Base-by-base conservation (phyloP, 1,140 invertebrate genomes). In the Drosophila paulistorum region DNA sequence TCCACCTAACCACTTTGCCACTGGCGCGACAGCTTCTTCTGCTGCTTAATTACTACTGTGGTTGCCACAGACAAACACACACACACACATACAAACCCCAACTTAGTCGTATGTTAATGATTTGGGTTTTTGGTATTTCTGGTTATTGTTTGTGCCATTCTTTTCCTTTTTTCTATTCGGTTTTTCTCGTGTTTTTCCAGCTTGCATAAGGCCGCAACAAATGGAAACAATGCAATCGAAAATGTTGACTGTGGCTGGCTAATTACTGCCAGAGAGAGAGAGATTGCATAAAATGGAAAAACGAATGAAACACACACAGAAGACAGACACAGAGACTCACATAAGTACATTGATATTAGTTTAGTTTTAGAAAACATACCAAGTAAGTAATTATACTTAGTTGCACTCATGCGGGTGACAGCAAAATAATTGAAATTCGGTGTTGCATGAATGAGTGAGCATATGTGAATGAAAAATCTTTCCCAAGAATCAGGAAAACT, bases 101-200 rank as follows among this genome's bases (percentile, higher is more conserved):
- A 41, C 9, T 11, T 37, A 64, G n/a, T 23, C 54, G 55, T 87
- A 87, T 87, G 83, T 70, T 77, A 83, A 87, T 81, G 65, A 71
- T 79, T 75, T 76, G 35, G 68, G 13, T 37, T 69, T 64, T 63
- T 64, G 68, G 74, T 42, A 80, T 89, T 87, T 87, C 85, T 87
- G 84, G 84, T 87, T 87, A 87, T 87, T 87, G 81, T 87, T 87
- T 65, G 64, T 65, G 64, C 48, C 45, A 51, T 20, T 51, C 59
- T 66, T 71, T 72, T 70, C 64, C 45, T n/a, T 54, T 66, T 61
- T 39, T 67, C 39, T 39, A 39, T 39, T 39, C 10, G 37, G 37
- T 13, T 39, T 51, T 10, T 35, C 45, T 67, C 39, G 20, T 58
- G 14, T 58, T 45, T 58, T 58, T 76, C 62, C 64, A 39, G 41